phyloP scores from a whole-genome alignment of 2,888 invertebrate species.

The Dilophus febrilis region DNA sequence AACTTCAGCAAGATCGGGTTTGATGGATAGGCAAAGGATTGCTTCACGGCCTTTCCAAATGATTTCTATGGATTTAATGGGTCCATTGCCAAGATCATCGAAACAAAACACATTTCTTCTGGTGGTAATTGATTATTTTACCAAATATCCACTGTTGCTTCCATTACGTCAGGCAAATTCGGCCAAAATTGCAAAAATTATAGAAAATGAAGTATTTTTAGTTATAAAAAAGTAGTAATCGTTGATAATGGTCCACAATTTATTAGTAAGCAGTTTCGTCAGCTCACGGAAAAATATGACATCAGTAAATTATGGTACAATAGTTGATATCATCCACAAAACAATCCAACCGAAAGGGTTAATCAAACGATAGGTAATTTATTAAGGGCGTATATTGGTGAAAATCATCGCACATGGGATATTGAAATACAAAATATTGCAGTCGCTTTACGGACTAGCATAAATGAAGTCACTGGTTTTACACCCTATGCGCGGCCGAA shows the following conservation, averaged over 20 bases:
- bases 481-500: too few species aligned
- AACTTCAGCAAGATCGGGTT: too few species aligned
- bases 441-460: not conserved
- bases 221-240: not conserved
- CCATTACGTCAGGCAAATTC: not conserved
- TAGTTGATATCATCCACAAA: not conserved
- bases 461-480: not conserved
- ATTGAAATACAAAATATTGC: not conserved
- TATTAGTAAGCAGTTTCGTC: not conserved
- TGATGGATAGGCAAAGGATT: not conserved
- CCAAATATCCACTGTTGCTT: not conserved
- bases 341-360: not conserved
- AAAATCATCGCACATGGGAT: not conserved
- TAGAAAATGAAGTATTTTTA: not conserved
- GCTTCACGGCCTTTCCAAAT: not conserved
- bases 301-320: not conserved
- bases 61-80: not conserved
- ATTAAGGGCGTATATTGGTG: not conserved
- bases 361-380: not conserved
- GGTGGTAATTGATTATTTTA: not conserved
- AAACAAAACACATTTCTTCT: not conserved
- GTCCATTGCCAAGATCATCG: not conserved
- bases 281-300: not conserved
- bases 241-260: slow-evolving; percentile 3
- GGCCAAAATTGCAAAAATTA: not conserved